Percentiles rank a stretch among this genome's conserved stretches.
These are phyloP conservation scores for Oligia latruncula DNA, from an alignment of 2,888 invertebrate genomes.

Conservation along the genomic window DNA sequence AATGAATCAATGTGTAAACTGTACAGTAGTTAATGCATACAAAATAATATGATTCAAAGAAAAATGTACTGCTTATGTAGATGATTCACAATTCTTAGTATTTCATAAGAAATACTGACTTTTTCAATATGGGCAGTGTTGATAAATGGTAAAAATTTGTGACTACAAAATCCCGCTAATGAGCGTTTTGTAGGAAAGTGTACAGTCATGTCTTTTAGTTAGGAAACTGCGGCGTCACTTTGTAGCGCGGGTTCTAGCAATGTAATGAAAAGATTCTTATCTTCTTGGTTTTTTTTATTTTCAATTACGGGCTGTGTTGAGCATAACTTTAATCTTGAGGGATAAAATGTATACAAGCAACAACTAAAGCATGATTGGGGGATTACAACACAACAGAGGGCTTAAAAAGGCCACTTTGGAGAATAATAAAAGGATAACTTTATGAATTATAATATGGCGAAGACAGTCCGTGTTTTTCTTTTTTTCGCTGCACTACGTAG, in stretches of 20 bases:
- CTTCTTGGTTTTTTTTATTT: constrained; percentile 27
- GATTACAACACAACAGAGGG: neutral
- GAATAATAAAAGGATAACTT: no score
- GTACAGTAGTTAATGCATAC: constrained; percentile 6
- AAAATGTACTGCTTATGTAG: neutral
- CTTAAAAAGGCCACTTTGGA: no score
- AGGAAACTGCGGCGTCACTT: constrained; percentile 46
- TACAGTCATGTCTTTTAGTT: constrained; percentile 45
- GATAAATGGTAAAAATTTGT: constrained; percentile 51
- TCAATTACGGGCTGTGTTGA: constrained; percentile 12
- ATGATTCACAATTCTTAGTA: constrained; percentile 29
- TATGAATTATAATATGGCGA: no score
- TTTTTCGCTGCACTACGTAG: no score
- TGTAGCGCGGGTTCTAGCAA: neutral
- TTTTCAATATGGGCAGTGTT: constrained; percentile 23
- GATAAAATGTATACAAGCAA: constrained; percentile 10
- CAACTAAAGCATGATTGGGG: neutral
- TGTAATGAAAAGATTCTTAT: constrained; percentile 33
- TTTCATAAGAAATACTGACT: constrained; percentile 41
- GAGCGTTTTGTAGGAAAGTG: constrained; percentile 55
- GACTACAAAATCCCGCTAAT: constrained; percentile 56
- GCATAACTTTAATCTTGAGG: constrained; percentile 14
- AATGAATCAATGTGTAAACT: neutral
- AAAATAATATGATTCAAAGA: neutral
- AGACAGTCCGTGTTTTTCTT: no score